Evolutionary conservation across 2,888 invertebrate genomes (phyloP), one percentile per base, ranked within the genome.

Genomic region (Chirona hameri): DNA sequence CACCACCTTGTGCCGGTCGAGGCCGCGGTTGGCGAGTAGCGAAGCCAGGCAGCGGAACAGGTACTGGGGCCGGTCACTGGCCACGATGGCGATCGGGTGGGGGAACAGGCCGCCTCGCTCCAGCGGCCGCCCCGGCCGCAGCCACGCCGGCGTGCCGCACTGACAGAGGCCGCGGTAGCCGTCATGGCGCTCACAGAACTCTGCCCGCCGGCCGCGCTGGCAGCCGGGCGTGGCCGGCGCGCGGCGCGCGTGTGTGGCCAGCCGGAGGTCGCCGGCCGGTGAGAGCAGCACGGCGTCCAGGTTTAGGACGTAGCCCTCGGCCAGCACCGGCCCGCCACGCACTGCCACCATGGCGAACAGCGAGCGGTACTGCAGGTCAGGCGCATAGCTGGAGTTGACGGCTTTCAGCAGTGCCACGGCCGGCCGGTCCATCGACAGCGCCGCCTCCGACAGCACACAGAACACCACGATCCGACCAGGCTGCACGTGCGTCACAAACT

Each of bases 21-120:
- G 89, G 55, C 91, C 91, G 83, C 89, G 88, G 15, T 90, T 89
- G 31, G 89, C 88, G 79, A 91, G 86, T 81, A 91, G 86, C 12
- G 90, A 90, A 79, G 89, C 87, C 83, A 91, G 85, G 89, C 90
- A 90, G 85, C 90, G 89, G 87, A 10, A 86, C 72, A 91, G 87
- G 86, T 91, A 91, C 85, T 91, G 90, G 24, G 91, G 91, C 84
- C 91, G 87, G 86, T 91, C 90, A 86, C 90, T 90, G 81, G 91
- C 91, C 85, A 91, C 90, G 82, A 91, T 89, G 65, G 89, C 89
- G n/a, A 91, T 89, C 81, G 91, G 91, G 76, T 52, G 52, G 2
- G 46, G 48, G 52, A 79, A 79, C 18, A 79, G 27, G 21, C 24
- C n/a, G 52, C 79, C 79, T 27, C n/a, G 27, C 0, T 27, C 12